phyloP scores from a whole-genome alignment of 2,113 vertebrate species.

The Camelus dromedarius region DNA sequence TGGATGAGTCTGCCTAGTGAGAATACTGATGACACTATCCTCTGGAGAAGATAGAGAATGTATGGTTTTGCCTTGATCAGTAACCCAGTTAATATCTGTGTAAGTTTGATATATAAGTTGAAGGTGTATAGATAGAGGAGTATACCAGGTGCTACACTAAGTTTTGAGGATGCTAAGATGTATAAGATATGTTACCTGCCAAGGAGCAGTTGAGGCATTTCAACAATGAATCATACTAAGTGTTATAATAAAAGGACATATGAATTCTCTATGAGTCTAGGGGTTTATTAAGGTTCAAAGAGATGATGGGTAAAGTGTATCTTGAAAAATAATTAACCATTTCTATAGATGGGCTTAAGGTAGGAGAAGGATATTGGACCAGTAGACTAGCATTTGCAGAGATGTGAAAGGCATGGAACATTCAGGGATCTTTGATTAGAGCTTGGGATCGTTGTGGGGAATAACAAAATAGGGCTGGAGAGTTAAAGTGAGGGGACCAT shows the following conservation, averaged over 20 bases:
- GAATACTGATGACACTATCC: background rate
- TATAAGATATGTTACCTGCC: background rate
- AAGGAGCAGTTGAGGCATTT: background rate
- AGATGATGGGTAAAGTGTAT: background rate
- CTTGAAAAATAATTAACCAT: conserved; percentile 33
- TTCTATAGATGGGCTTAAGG: background rate
- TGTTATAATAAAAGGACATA: background rate
- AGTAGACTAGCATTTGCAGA: background rate
- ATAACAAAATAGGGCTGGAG: background rate
- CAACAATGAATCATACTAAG: background rate
- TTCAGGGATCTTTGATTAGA: background rate
- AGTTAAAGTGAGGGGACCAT: background rate
- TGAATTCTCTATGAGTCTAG: background rate
- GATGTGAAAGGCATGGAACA: background rate
- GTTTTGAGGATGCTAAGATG: background rate
- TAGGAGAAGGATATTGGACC: background rate
- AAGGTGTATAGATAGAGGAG: background rate
- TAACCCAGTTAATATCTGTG: background rate
- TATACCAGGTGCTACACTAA: background rate
- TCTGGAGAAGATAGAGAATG: background rate
- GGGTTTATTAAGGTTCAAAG: background rate
- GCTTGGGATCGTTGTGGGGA: background rate
- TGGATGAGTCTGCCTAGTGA: background rate
- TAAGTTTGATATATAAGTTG: background rate
- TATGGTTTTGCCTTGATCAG: background rate